Evolutionary conservation across 2,888 invertebrate species (phyloP).

Genomic region (Vandiemenella viatica): DNA sequence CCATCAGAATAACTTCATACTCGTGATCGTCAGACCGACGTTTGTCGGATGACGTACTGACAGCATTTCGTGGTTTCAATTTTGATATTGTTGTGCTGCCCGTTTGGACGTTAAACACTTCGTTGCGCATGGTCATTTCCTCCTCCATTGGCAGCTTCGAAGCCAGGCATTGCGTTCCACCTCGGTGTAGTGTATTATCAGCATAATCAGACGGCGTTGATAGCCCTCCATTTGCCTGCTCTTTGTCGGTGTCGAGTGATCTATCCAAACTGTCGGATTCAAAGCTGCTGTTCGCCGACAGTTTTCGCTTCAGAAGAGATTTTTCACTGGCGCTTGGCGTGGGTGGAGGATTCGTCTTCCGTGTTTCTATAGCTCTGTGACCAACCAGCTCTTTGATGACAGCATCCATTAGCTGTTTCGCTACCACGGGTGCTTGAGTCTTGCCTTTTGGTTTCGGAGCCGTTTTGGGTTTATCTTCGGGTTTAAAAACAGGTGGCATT

Average conservation of each 20-base stretch:
- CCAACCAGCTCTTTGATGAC: constrained; percentile 30
- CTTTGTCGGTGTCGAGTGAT: constrained; percentile 19
- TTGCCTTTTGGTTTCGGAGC: neutral
- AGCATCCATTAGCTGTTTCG: constrained; percentile 31
- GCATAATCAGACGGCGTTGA: constrained; percentile 45
- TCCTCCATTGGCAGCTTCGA: constrained; percentile 62
- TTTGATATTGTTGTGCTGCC: constrained; percentile 38
- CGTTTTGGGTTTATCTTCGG: neutral
- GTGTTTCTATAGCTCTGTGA: constrained; percentile 8
- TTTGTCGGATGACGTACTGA: neutral
- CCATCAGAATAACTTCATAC: constrained; percentile 29
- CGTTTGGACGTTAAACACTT: constrained; percentile 48
- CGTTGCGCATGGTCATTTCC: constrained; percentile 64
- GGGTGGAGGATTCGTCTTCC: neutral
- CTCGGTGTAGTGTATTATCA: constrained; percentile 26
- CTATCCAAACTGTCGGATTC: constrained; percentile 62
- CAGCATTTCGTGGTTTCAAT: constrained; percentile 17
- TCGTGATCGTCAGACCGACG: constrained; percentile 28
- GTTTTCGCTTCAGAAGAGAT: neutral
- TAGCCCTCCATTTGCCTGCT: constrained; percentile 32
- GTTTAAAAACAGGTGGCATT: constrained; percentile 4
- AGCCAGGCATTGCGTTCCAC: constrained; percentile 42
- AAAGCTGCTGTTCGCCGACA: constrained; percentile 38
- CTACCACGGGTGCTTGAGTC: constrained; percentile 1
- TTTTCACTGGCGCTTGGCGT: neutral